phyloP scores from a whole-genome alignment of 2,888 invertebrate genomes.

The Brachynemurus nebulosus region DNA sequence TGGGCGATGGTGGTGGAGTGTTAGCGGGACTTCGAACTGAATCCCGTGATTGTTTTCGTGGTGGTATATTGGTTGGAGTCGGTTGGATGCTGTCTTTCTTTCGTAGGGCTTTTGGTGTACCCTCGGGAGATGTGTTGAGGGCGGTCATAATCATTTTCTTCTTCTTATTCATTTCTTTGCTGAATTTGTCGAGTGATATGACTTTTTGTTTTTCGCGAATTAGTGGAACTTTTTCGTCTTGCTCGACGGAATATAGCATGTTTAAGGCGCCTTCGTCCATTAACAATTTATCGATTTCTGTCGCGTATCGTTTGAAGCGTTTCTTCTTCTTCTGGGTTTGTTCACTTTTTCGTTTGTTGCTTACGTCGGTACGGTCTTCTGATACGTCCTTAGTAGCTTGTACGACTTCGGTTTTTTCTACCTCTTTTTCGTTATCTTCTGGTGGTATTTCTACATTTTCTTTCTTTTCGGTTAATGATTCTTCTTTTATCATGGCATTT shows the following conservation, averaged over 20 bases:
- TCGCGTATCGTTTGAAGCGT: constrained; percentile 34
- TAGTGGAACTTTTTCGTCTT: constrained; percentile 28
- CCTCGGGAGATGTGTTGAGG: constrained; percentile 26
- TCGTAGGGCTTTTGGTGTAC: constrained; percentile 33
- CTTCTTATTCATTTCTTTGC: constrained; percentile 23
- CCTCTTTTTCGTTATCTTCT: not conserved
- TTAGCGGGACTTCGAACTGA: constrained; percentile 27
- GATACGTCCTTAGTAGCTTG: constrained; percentile 13
- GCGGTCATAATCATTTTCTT: constrained; percentile 23
- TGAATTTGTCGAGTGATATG: constrained; percentile 29
- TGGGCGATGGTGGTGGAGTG: constrained; percentile 39
- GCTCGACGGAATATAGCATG: constrained; percentile 66
- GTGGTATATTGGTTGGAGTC: too few relatives aligned
- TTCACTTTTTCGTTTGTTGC: constrained; percentile 12
- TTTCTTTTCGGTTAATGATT: not conserved
- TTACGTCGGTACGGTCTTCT: constrained; percentile 20
- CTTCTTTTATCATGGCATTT: not conserved
- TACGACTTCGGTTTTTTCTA: constrained; percentile 9
- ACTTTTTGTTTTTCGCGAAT: constrained; percentile 28
- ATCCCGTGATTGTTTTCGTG: constrained; percentile 30
- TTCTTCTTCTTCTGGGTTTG: constrained; percentile 3
- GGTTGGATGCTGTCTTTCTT: too few relatives aligned
- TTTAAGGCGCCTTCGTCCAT: constrained; percentile 81
- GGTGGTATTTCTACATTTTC: not conserved
- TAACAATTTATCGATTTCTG: constrained; percentile 62